Base-by-base conservation (phyloP, 2,113 vertebrate genomes). In the Telmatochromis brachygnathus region DNA sequence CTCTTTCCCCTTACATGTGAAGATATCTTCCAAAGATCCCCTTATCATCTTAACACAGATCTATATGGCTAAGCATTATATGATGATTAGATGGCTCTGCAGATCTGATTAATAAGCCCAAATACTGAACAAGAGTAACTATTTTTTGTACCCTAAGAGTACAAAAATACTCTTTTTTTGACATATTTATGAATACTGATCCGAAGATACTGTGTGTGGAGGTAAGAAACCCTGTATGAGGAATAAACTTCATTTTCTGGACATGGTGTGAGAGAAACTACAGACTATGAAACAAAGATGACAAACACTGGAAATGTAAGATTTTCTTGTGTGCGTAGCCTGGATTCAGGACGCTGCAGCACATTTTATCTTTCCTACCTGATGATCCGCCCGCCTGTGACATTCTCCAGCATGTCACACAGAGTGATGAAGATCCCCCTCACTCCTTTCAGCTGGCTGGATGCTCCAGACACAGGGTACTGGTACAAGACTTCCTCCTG, bases 401-500 rank as follows among this genome's bases (percentile, higher is more conserved):
- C 96, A 60, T 96, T 98, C 95, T 98, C 98, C 97, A 99, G 94
- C 97, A 99, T 98, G 95, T 99, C 99, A 91, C 97, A 98, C 6
- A 99, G 96, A 0, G 99, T 99, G 77, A 99, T 97, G 95, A 99
- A 99, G 96, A 99, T 97, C 55, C 98, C 99, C 58, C 99, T 95
- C 81, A 99, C 97, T 56, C 96, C 97, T 93, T 97, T 99, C 88
- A 99, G 96, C 95, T 98, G 98, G 79, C 95, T 90, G 70, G 98
- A 98, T 6, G 97, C 97, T 84, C 98, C 97, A 49, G 97, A 97
- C 82, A 94, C 85, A 3, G 99, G 99, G 83, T 98, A 99, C 93
- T 97, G 97, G 94, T 99, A 99, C 92, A 99, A 91, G 92, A 99
- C 98, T 95, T 99, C 98, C 94, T 99, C 98, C 98, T 99, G 94